Base-by-base conservation (phyloP, 37 sponge, comb jelly and placozoan species). In the Halichondria panicea region DNA sequence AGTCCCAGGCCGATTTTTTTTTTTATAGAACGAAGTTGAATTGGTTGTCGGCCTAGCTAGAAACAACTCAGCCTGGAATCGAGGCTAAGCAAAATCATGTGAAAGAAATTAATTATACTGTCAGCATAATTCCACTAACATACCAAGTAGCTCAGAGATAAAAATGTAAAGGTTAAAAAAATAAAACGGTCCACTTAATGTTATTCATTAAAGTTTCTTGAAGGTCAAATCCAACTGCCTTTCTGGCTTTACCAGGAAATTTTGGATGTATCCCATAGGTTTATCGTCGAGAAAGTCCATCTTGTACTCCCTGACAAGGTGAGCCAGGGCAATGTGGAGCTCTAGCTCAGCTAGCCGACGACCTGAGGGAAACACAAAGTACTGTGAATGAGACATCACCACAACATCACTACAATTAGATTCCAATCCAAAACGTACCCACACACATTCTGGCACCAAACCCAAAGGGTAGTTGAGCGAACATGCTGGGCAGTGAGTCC, bases 401-500 rank as follows among this genome's bases (percentile, higher is more conserved):
- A n/a, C n/a, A n/a, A n/a, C n/a, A 58, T n/a, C n/a, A n/a, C n/a
- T n/a, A n/a, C n/a, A n/a, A n/a, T n/a, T n/a, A n/a, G n/a, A n/a
- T n/a, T n/a, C n/a, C n/a, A n/a, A n/a, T n/a, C 32, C n/a, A 3
- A 1, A 3, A 43, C 86, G 66, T 72, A 68, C 86, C 86, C 46
- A 86, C 72, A 55, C 86, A 86, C 86, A 86, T 86, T 22, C 86
- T 45, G 21, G 86, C 56, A 0, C 86, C 86, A 78, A 56, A 66
- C 15, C 86, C 86, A 86, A 86, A 86, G 22, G 86, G 79, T 6
- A 86, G 66, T 39, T 72, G 73, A n/a, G 80, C 66, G 55, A 86
- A 86, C 50, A 43, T 30, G 11, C 58, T 38, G 18, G 37, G n/a
- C 0, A 28, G 22, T 0, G 53, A 28, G 6, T 32, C 43, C 35